These are phyloP conservation scores for Etheostoma perlongum DNA, from an alignment of 2,797 vertebrate species.

Conservation along the genomic window DNA sequence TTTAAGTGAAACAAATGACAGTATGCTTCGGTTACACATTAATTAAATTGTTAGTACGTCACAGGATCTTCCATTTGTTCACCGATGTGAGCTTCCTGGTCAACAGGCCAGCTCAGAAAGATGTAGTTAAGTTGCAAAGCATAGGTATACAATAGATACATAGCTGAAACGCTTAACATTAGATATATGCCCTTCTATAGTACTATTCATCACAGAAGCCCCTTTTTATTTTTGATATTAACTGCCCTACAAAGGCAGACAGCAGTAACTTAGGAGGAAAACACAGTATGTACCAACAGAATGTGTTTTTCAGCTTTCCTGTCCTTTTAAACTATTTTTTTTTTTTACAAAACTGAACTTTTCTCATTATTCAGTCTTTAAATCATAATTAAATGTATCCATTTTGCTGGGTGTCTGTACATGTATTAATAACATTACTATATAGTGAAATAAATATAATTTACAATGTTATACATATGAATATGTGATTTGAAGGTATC, in stretches of 20 bases:
- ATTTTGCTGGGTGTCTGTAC: background rate
- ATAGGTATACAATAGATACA: conserved; percentile 10
- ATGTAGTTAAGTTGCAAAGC: conserved; percentile 29
- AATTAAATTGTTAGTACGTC: conserved; percentile 13
- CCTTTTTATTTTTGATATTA: conserved; percentile 5
- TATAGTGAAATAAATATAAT: conserved; percentile 7
- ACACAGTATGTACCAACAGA: background rate
- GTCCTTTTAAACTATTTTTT: background rate
- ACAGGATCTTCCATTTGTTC: conserved; percentile 39
- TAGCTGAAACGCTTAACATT: conserved; percentile 20
- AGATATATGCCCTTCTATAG: conserved; percentile 5
- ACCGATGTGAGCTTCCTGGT: conserved; percentile 23
- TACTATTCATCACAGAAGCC: conserved; percentile 23
- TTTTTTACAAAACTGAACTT: conserved; percentile 28
- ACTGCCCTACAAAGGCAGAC: conserved; percentile 26
- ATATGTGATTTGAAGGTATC: conserved; percentile 12
- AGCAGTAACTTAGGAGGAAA: background rate
- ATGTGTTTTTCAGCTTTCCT: background rate
- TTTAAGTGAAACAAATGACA: conserved; percentile 17
- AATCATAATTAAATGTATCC: background rate
- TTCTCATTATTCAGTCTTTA: background rate
- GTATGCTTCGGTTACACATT: conserved; percentile 15
- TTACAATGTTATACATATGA: background rate
- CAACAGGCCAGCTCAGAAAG: conserved; percentile 24
- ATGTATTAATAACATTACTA: conserved; percentile 5